These are phyloP conservation scores for Australoheros scitulus DNA, from an alignment of 2,113 vertebrate genomes.

Conservation along the genomic window DNA sequence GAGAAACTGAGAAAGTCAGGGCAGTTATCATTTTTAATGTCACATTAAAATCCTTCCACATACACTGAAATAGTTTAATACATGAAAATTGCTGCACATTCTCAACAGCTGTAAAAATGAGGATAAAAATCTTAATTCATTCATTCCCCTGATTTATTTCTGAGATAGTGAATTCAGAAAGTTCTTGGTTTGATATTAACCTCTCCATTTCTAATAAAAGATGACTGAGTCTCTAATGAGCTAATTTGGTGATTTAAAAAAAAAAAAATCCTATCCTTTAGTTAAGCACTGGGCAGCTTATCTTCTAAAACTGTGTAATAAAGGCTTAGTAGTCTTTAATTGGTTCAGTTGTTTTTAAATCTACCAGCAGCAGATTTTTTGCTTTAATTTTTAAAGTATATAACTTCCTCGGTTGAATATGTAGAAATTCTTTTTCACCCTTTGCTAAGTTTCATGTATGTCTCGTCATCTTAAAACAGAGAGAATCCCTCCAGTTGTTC, in stretches of 20 bases:
- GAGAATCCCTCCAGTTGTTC: too few species aligned
- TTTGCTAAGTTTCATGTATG: not conserved
- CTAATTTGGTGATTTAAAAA: accelerated
- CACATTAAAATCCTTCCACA: not conserved
- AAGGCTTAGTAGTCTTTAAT: not conserved
- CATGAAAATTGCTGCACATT: not conserved
- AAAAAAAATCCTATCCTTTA: not conserved
- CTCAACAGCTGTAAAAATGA: not conserved
- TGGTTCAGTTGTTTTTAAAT: not conserved
- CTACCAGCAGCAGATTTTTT: not conserved
- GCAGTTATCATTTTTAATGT: not conserved
- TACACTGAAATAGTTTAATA: not conserved
- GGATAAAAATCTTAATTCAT: not conserved
- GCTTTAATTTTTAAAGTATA: not conserved
- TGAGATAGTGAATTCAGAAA: not conserved
- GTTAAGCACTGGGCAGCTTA: not conserved
- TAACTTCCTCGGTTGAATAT: not conserved
- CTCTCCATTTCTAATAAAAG: accelerated
- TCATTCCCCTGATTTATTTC: not conserved
- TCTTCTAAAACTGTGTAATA: not conserved
- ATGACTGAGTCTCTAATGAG: not conserved
- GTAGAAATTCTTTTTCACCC: not conserved
- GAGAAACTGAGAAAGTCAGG: not conserved
- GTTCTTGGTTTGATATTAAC: not conserved
- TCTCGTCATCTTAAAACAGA: too few species aligned